A percentile compares a stretch with the other conserved stretches of the same genome.
These are phyloP conservation scores for Rhinolophus ferrumequinum DNA, from an alignment of 2,113 vertebrate genomes.

Conservation along the genomic window DNA sequence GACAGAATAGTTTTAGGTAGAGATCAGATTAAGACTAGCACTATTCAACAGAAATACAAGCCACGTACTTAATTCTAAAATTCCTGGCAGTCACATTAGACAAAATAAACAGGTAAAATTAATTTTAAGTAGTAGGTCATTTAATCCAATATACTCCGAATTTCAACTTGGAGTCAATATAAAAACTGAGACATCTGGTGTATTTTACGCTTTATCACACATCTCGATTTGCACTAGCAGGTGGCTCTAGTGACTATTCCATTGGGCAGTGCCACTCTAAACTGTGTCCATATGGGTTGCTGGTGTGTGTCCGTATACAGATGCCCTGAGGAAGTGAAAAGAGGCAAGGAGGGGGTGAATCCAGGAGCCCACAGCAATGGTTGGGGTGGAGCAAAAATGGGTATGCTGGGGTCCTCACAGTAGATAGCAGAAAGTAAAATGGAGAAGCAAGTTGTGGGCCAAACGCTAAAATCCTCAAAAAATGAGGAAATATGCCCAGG, in stretches of 20 bases:
- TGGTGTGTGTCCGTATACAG: background rate
- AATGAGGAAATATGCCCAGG: background rate
- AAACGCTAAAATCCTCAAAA: constrained; percentile 1
- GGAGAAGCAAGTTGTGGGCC: background rate
- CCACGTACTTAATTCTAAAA: background rate
- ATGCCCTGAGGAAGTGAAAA: background rate
- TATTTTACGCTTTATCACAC: background rate
- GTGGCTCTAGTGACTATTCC: background rate
- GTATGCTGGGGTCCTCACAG: background rate
- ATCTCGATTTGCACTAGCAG: background rate
- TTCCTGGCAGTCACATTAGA: background rate
- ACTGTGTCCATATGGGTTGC: background rate
- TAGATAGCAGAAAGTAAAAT: background rate
- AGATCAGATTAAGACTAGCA: background rate
- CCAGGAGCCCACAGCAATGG: background rate
- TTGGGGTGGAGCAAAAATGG: background rate
- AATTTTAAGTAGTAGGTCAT: background rate
- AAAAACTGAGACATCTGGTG: background rate
- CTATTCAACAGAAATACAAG: background rate
- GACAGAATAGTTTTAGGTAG: background rate
- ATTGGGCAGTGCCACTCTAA: background rate
- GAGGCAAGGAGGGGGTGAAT: background rate
- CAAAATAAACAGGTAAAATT: background rate
- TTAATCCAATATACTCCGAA: background rate
- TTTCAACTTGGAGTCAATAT: background rate